Conservation (phyloP, 2,797 vertebrate genomes). For the Anableps anableps region DNA sequence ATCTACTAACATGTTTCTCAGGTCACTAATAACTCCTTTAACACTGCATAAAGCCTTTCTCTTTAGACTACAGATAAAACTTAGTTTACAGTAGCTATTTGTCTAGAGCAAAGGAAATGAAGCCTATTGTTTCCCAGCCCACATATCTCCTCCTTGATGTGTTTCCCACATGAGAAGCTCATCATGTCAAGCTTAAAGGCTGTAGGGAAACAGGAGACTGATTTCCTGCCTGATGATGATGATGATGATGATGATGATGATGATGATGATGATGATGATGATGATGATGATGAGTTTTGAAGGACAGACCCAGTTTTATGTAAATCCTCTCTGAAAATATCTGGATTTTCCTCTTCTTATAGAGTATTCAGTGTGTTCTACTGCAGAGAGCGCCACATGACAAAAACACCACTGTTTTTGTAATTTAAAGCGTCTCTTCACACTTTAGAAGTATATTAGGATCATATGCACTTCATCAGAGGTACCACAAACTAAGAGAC, state of each 20-base stretch:
- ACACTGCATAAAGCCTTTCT: neutral
- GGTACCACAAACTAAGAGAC: slow-evolving; percentile 21
- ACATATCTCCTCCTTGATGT: slow-evolving; percentile 40
- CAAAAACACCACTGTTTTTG: neutral
- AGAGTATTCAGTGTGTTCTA: neutral
- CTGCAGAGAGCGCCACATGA: neutral
- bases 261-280: no score
- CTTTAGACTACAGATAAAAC: slow-evolving; percentile 21
- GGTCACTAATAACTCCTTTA: neutral
- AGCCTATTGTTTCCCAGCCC: slow-evolving; percentile 45
- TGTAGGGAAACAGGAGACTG: slow-evolving; percentile 29
- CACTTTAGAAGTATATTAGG: slow-evolving; percentile 35
- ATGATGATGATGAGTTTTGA: neutral
- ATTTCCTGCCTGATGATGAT: slow-evolving; percentile 29
- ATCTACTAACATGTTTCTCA: neutral
- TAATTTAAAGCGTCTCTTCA: neutral
- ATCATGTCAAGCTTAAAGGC: slow-evolving; percentile 37
- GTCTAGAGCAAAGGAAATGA: slow-evolving; percentile 47
- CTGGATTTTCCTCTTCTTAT: neutral
- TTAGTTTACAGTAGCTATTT: slow-evolving; percentile 6
- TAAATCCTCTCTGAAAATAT: slow-evolving; percentile 1
- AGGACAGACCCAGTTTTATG: neutral
- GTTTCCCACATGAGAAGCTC: slow-evolving; percentile 61
- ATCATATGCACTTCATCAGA: slow-evolving; percentile 59
- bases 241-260: neutral